Base-by-base conservation (phyloP, 2,888 invertebrate genomes). In the Chironomus tentans region DNA sequence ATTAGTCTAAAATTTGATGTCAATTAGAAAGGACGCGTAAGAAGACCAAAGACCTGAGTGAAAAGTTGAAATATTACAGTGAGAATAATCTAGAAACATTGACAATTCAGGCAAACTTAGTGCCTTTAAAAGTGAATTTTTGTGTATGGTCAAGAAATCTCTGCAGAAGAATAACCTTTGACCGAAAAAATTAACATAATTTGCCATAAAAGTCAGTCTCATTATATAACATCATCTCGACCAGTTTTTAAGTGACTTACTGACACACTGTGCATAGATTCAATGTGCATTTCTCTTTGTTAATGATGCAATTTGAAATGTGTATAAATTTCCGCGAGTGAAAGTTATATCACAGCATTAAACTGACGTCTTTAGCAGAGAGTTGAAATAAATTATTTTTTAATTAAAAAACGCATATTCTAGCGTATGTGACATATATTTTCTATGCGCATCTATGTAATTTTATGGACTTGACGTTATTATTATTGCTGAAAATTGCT, bases 321-420 rank as follows among this genome's bases (percentile, higher is more conserved):
- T 61, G 22, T 13, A 28, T 50, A 62, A 38, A 72, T 68, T 74
- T 65, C 74, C 68, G 74, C 21, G 24, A 74, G 65, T 65, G 68
- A 74, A 74, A 74, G 74, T 74, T 65, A 68, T 21, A 74, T 47
- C 61, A 61, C 24, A 72, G 62, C 38, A 38, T 38, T 38, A 38
- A 2, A 38, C 38, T 10, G 38, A 38, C 38, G 38, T 38, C 7
- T 7, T 38, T 38, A 38, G 38, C 38, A 38, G 10, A 38, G 38
- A 38, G 38, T 38, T 38, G 38, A 38, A 38, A 28, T 28, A 28
- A 5, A 28, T 28, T 28, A 6, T 28, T 28, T 28, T 5, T 28
- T 6, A 28, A 5, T 28, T 28, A 28, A n/a, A 38, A 38, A 38
- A 38, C 38, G 38, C 10, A 38, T 38, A 28, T 28, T 28, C 6